Conservation (phyloP, 2,797 vertebrate genomes). For the Triplophysa bombifrons region DNA sequence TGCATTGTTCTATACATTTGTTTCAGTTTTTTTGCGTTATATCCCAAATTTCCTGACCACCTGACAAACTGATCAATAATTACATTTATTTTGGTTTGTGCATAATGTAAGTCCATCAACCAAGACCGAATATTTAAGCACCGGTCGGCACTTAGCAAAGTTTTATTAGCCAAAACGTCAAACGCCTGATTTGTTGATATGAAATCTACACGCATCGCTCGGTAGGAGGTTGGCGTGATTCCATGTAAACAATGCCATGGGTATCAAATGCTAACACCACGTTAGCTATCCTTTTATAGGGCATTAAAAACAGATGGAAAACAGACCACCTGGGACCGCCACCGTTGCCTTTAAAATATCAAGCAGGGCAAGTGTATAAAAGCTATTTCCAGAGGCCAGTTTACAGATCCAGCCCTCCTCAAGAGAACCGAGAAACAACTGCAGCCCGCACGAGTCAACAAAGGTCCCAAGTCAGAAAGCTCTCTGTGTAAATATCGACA, state of each 20-base stretch:
- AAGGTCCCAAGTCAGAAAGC: conserved; percentile 35
- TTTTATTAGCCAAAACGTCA: conserved; percentile 1
- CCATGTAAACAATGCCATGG: conserved; percentile 27
- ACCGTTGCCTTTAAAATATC: neutral
- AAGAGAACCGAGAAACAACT: conserved; percentile 13
- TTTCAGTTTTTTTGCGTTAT: too few relatives aligned
- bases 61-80: too few relatives aligned
- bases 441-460: conserved; percentile 7
- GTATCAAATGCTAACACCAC: conserved; percentile 22
- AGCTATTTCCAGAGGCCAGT: conserved; percentile 14
- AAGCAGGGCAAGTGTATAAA: conserved; percentile 31
- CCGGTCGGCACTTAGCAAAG: neutral
- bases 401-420: conserved; percentile 3
- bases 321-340: conserved; percentile 30
- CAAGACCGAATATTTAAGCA: neutral
- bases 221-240: conserved; percentile 3
- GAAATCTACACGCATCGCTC: conserved; percentile 19
- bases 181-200: conserved; percentile 14
- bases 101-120: neutral
- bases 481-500: conserved; percentile 16
- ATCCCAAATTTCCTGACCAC: too few relatives aligned
- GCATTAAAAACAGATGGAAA: conserved; percentile 35
- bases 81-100: too few relatives aligned
- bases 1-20: too few relatives aligned
- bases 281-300: conserved; percentile 21